phyloP scores from a whole-genome alignment of 1,140 invertebrate species.

The Sinella curviseta region DNA sequence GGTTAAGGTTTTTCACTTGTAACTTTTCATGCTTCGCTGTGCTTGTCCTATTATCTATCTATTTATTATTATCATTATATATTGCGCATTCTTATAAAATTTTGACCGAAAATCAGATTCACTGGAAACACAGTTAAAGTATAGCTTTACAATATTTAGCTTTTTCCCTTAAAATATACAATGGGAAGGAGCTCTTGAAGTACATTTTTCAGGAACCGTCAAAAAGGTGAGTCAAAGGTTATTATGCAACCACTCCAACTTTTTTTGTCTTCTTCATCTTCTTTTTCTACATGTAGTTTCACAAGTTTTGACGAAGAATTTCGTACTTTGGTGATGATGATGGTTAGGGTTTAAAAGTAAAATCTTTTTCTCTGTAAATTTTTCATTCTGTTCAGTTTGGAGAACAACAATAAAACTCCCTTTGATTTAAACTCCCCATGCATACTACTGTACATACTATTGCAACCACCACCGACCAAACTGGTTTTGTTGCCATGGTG shows the following conservation, averaged over 20 bases:
- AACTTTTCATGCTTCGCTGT: background rate
- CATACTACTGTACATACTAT: no score
- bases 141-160: no score
- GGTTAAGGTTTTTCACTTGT: background rate
- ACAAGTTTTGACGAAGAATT: background rate
- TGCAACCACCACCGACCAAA: no score
- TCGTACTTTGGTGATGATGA: no score
- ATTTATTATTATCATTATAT: no score
- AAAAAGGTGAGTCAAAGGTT: background rate
- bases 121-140: no score
- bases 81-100: no score
- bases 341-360: conserved; percentile 12
- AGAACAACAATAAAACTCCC: background rate
- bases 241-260: background rate
- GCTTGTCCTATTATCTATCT: no score
- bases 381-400: background rate
- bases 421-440: conserved; percentile 10
- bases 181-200: background rate
- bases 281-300: background rate
- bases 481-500: background rate
- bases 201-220: background rate
- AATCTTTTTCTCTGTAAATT: background rate
- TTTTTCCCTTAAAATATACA: no score
- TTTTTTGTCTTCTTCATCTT: no score
- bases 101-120: no score